Evolutionary conservation across 2,888 invertebrate genomes (phyloP).

Genomic region (Oscheius onirici): DNA sequence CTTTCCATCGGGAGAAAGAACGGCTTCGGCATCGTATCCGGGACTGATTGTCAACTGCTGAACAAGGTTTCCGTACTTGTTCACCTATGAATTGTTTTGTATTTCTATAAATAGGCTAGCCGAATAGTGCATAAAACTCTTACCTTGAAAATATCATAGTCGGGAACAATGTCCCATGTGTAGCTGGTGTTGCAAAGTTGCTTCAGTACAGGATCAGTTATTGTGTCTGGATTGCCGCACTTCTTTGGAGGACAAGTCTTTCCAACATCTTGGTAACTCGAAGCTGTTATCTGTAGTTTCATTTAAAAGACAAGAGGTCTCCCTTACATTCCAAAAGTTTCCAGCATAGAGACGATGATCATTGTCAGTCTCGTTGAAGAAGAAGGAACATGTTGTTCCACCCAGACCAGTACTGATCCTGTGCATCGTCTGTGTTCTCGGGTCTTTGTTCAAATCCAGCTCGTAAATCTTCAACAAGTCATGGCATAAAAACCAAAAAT

Average conservation of each 20-base stretch:
- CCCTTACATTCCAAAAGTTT: conserved; percentile 58
- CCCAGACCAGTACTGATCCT: conserved; percentile 61
- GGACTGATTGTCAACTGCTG: conserved; percentile 55
- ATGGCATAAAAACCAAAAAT: not conserved
- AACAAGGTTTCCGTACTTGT: conserved; percentile 64
- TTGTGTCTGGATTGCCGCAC: conserved; percentile 43
- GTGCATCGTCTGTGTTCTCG: conserved; percentile 43
- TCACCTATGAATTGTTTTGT: conserved; percentile 40
- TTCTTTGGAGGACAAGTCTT: conserved; percentile 62
- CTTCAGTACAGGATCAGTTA: conserved; percentile 44
- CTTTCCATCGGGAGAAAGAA: conserved; percentile 58
- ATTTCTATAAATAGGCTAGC: not conserved
- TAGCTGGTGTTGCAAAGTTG: conserved; percentile 61
- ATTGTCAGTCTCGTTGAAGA: conserved; percentile 61
- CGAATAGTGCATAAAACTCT: too few species aligned
- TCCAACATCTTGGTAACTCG: conserved; percentile 36
- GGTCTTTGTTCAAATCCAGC: conserved; percentile 58
- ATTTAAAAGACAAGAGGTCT: not conserved
- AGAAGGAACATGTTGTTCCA: conserved; percentile 66
- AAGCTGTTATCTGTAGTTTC: conserved; percentile 7
- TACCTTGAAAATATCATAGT: conserved; percentile 65
- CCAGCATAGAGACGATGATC: conserved; percentile 64
- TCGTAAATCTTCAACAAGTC: conserved; percentile 66
- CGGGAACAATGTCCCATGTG: conserved; percentile 66
- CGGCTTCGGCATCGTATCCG: conserved; percentile 67